phyloP scores from a whole-genome alignment of 2,113 vertebrate genomes.

The Ciconia maguari region DNA sequence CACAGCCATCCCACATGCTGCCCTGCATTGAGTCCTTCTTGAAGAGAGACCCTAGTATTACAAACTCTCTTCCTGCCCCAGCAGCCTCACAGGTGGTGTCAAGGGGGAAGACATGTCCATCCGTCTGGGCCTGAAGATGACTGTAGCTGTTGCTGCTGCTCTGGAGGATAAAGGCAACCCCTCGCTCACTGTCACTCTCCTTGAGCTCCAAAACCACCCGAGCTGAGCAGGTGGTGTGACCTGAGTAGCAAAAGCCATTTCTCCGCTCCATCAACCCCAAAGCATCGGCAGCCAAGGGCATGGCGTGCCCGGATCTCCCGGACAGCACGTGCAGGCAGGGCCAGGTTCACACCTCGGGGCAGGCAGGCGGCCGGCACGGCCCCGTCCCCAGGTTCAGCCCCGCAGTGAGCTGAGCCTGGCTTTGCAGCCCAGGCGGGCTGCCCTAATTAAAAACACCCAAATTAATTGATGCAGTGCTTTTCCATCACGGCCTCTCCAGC shows the following conservation, averaged over 20 bases:
- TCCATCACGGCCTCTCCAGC: not conserved
- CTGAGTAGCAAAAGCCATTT: not conserved
- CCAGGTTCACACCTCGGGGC: not conserved
- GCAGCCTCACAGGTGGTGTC: not conserved
- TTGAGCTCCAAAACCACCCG: fast-evolving
- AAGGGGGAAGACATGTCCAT: fast-evolving
- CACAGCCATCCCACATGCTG: not conserved
- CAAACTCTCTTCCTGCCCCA: not conserved
- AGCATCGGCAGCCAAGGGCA: not conserved
- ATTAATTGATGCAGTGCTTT: not conserved
- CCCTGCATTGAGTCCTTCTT: not conserved
- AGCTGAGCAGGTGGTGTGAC: not conserved
- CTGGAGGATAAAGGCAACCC: not conserved
- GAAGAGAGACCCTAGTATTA: not conserved
- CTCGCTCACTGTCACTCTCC: fast-evolving
- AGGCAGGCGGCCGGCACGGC: not conserved
- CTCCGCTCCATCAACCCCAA: not conserved
- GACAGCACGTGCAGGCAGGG: fast-evolving
- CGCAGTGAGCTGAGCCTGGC: fast-evolving
- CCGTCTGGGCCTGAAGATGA: fast-evolving
- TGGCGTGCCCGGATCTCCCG: fast-evolving
- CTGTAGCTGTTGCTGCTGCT: not conserved
- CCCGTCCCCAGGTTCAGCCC: not conserved
- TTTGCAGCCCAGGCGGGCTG: not conserved
- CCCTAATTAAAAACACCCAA: not conserved